A percentile compares a stretch with the other conserved stretches of the same genome.
Evolutionary conservation across 1,140 invertebrate species (phyloP).

Genomic region (Monochamus saltuarius): DNA sequence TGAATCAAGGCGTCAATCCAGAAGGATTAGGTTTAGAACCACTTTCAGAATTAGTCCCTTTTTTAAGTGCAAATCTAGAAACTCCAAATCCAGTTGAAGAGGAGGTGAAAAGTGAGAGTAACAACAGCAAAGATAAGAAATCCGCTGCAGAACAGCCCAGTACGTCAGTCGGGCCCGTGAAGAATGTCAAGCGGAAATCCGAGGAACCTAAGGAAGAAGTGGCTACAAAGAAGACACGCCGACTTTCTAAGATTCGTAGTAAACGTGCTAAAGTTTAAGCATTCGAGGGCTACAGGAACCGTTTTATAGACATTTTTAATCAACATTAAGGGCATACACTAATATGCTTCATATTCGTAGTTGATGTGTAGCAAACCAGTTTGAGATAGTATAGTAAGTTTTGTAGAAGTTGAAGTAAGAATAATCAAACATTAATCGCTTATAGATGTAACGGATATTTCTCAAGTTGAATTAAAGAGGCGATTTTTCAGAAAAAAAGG

Average conservation of each 20-base stretch:
- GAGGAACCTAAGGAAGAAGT: conserved; percentile 12
- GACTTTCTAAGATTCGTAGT: conserved; percentile 13
- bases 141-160: neutral
- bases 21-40: conserved; percentile 51
- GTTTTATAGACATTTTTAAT: conserved; percentile 1
- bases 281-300: neutral
- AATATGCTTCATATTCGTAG: conserved; percentile 23
- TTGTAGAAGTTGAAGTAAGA: conserved; percentile 7
- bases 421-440: conserved; percentile 10
- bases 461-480: neutral
- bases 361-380: conserved; percentile 22
- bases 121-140: neutral
- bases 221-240: conserved; percentile 13
- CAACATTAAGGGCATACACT: conserved; percentile 18
- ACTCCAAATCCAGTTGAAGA: neutral
- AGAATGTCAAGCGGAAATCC: conserved; percentile 9
- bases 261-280: conserved; percentile 17
- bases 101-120: neutral
- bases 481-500: neutral
- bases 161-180: conserved; percentile 6
- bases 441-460: conserved; percentile 5
- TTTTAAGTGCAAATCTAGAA: neutral
- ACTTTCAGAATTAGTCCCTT: neutral
- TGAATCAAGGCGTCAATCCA: conserved; percentile 62
- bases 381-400: conserved; percentile 12